Evolutionary conservation across 2,888 invertebrate genomes (phyloP).

Genomic region (Calephelis perditalis): DNA sequence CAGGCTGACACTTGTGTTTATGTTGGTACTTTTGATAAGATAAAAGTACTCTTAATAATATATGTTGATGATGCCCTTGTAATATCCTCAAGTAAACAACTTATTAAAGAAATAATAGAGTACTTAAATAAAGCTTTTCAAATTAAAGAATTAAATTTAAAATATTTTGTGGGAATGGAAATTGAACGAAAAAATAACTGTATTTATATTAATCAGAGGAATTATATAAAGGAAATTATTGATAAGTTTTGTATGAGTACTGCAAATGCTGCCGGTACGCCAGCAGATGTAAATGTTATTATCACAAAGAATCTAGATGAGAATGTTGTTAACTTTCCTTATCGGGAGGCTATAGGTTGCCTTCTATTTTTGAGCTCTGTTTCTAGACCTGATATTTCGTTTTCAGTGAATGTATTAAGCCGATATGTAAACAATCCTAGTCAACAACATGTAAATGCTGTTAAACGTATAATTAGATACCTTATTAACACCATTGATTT

Average conservation of each 20-base stretch:
- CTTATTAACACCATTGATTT: slow-evolving; percentile 31
- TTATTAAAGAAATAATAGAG: slow-evolving; percentile 23
- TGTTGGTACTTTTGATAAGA: slow-evolving; percentile 27
- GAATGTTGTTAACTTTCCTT: slow-evolving; percentile 24
- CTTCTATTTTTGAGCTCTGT: slow-evolving; percentile 30
- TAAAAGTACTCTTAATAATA: slow-evolving; percentile 32
- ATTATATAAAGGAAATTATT: slow-evolving; percentile 30
- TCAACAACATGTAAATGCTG: slow-evolving; percentile 28
- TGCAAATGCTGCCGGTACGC: slow-evolving; percentile 25
- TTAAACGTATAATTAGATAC: slow-evolving; percentile 32
- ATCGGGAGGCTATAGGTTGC: slow-evolving; percentile 29
- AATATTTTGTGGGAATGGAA: slow-evolving; percentile 33
- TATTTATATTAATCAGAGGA: slow-evolving; percentile 30
- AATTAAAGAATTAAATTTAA: slow-evolving; percentile 29
- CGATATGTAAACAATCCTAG: slow-evolving; percentile 31
- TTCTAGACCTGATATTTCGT: slow-evolving; percentile 29
- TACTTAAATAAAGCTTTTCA: slow-evolving; percentile 31
- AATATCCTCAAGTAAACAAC: slow-evolving; percentile 23
- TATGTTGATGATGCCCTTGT: slow-evolving; percentile 37
- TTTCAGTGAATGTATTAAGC: slow-evolving; percentile 29
- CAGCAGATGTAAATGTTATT: slow-evolving; percentile 24
- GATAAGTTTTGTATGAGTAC: slow-evolving; percentile 31
- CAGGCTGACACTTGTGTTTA: slow-evolving; percentile 33
- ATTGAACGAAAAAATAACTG: slow-evolving; percentile 24
- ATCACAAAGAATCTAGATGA: slow-evolving; percentile 23